Evolutionary conservation across 2,113 vertebrate genomes (phyloP), one percentile per base, ranked within the genome.

Genomic region (Hippocampus guttulatus): DNA sequence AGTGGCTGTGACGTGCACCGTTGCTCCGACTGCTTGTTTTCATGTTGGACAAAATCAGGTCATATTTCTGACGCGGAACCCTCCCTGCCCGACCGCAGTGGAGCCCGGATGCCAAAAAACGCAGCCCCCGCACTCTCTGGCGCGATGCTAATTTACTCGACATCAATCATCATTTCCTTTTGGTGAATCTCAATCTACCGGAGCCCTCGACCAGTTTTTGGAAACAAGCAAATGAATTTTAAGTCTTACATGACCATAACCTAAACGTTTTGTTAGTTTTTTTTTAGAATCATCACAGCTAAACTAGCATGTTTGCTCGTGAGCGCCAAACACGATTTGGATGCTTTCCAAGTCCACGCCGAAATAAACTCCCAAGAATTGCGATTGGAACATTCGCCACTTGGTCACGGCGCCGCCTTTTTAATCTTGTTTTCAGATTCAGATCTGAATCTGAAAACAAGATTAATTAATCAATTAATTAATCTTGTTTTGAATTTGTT

Each of bases 1-100:
- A 75, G 62, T 70, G 64, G 62, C 40, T 0, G 0, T 66, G 64
- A 57, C n/a, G 49, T 64, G 73, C 51, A 38, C 6, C 74, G 79
- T 71, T 55, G 74, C 52, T 69, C 80, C 82, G 81, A 69, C n/a
- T 68, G 76, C 72, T 65, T 14, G 67, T 77, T 79, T 84, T 67
- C 52, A 75, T 69, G 69, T 54, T 54, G 67, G 57, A 79, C 62
- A 69, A 85, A 87, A 90, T 84, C 74, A 78, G 86, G 81, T 80
- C 87, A 78, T 47, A 75, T 83, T 84, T 75, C 82, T 70, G 79
- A 85, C 33, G 67, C 69, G 54, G 69, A 71, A 63, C 73, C 21
- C 64, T 49, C 38, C 61, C 60, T 77, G 69, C 8, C 21, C 10
- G 27, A 75, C 73, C 75, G 74, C 67, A 33, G 0, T 3, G 30